Evolutionary conservation across 2,888 invertebrate genomes (phyloP).

Genomic region (Tenthredo notha): DNA sequence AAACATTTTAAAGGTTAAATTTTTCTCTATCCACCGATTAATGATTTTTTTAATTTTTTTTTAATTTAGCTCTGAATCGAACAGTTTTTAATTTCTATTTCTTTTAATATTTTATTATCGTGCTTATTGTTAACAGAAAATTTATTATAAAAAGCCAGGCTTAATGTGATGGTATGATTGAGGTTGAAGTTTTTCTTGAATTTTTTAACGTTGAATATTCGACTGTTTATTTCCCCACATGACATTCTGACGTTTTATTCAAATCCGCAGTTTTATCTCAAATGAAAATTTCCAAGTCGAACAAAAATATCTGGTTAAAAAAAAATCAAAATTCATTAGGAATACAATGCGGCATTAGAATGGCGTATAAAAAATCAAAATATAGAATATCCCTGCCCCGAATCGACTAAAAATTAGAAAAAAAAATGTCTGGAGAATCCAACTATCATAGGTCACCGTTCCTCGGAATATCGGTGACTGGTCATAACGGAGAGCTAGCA

Average conservation of each 20-base stretch:
- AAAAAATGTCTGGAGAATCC: slow-evolving; percentile 29
- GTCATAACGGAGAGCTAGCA: not conserved
- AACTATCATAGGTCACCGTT: not conserved
- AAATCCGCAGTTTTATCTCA: not conserved
- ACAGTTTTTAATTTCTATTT: not conserved
- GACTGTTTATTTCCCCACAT: not conserved
- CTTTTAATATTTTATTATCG: not conserved
- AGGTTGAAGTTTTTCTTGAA: slow-evolving; percentile 33
- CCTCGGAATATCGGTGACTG: not conserved
- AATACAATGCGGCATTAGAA: not conserved
- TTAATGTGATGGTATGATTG: not conserved
- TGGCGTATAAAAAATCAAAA: not conserved
- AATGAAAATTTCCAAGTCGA: not conserved
- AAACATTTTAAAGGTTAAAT: slow-evolving; percentile 4
- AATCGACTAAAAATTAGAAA: not conserved
- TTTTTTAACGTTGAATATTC: not conserved
- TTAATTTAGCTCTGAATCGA: not conserved
- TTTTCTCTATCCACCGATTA: not conserved
- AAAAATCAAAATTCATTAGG: not conserved
- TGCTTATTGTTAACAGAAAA: not conserved
- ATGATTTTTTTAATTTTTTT: not conserved
- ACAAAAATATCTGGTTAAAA: not conserved
- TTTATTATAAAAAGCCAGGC: not conserved
- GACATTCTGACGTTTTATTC: not conserved
- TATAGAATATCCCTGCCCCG: not conserved